phyloP scores from a whole-genome alignment of 2,888 invertebrate species.

The Lissonota sp. region DNA sequence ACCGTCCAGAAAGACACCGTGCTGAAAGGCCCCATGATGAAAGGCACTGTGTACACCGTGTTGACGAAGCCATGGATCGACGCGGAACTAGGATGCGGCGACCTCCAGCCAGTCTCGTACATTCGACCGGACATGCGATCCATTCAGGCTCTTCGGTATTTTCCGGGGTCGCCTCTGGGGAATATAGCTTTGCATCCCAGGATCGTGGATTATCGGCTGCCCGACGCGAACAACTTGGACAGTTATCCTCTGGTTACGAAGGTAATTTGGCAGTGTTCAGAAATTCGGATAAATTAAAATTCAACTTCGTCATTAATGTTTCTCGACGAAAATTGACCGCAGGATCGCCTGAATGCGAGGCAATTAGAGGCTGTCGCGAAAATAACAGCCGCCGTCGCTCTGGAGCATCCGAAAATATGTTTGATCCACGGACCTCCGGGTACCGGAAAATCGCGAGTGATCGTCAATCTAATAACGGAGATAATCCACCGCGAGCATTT shows the following conservation, averaged over 20 bases:
- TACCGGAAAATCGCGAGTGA: conserved; percentile 94
- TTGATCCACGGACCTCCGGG: conserved; percentile 93
- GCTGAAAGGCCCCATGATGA: no score
- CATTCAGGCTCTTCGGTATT: conserved; percentile 87
- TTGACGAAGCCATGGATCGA: no score
- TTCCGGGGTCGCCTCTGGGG: conserved; percentile 86
- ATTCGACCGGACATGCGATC: conserved; percentile 85
- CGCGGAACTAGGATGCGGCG: no score
- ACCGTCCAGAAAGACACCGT: no score
- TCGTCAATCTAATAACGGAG: conserved; percentile 90
- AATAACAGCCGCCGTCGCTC: conserved; percentile 84
- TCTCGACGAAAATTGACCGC: conserved; percentile 72
- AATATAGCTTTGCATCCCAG: conserved; percentile 87
- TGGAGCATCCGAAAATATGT: conserved; percentile 87
- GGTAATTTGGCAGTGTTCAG: no score
- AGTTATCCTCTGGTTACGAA: conserved; percentile 65
- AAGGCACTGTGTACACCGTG: no score
- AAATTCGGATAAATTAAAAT: no score
- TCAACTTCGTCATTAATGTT: background rate
- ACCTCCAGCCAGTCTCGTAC: no score
- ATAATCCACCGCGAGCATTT: conserved; percentile 85
- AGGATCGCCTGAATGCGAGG: conserved; percentile 85
- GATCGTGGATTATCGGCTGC: conserved; percentile 82
- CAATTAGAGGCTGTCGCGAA: conserved; percentile 88
- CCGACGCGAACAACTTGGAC: conserved; percentile 42